Conservation (phyloP, 1,140 invertebrate genomes). For the Teleopsis dalmanni region DNA sequence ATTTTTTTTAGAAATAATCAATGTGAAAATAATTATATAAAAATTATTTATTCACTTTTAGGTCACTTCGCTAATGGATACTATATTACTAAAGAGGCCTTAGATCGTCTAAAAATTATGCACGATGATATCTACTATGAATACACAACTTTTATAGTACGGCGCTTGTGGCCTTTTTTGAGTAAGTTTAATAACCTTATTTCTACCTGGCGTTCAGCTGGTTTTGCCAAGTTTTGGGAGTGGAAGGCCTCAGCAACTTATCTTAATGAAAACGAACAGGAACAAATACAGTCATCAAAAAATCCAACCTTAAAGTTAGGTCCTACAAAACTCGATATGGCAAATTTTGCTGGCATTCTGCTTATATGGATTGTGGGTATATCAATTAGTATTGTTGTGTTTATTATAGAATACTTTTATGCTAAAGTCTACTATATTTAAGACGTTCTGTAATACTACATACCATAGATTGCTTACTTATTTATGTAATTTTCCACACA, state of each 20-base stretch:
- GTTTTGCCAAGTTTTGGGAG: slow-evolving; percentile 35
- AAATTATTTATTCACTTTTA: not conserved
- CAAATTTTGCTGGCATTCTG: slow-evolving; percentile 31
- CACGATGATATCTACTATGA: slow-evolving; percentile 32
- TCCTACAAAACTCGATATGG: slow-evolving; percentile 27
- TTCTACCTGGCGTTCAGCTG: slow-evolving; percentile 29
- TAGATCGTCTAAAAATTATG: slow-evolving; percentile 32
- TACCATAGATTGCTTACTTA: too few relatives aligned
- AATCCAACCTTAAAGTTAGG: slow-evolving; percentile 23
- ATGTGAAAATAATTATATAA: not conserved
- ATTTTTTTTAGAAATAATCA: not conserved
- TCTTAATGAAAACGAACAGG: slow-evolving; percentile 29
- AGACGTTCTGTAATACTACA: not conserved
- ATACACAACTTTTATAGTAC: slow-evolving; percentile 23
- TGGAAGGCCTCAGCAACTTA: slow-evolving; percentile 30
- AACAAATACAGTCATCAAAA: slow-evolving; percentile 26
- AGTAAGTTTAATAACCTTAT: slow-evolving; percentile 25
- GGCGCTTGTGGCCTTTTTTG: slow-evolving; percentile 27
- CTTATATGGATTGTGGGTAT: slow-evolving; percentile 31
- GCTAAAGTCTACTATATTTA: not conserved
- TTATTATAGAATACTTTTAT: slow-evolving; percentile 18
- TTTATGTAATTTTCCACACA: too few relatives aligned
- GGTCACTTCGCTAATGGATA: slow-evolving; percentile 29
- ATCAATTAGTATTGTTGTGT: slow-evolving; percentile 24
- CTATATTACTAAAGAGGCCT: slow-evolving; percentile 23